Evolutionary conservation across 2,888 invertebrate genomes (phyloP).

Genomic region (Leptinotarsa peninsularis): DNA sequence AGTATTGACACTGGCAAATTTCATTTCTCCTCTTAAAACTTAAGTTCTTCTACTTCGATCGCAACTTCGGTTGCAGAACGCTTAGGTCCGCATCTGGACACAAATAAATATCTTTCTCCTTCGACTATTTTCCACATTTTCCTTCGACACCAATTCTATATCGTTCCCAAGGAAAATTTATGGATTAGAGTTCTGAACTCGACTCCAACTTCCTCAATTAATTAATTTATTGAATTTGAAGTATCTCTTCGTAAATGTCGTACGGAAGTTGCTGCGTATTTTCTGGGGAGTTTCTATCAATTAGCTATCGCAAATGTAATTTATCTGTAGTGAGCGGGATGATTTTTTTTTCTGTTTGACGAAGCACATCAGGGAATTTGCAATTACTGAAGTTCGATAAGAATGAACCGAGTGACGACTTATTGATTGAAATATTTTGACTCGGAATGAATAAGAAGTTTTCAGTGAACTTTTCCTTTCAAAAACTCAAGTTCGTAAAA

Average conservation of each 20-base stretch:
- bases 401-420: neutral
- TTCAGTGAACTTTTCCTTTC: no score
- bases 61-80: no score
- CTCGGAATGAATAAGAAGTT: neutral
- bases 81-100: neutral
- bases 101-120: slow-evolving; percentile 14
- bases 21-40: no score
- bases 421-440: neutral
- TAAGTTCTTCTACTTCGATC: no score
- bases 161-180: slow-evolving; percentile 25
- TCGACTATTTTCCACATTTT: slow-evolving; percentile 21
- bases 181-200: slow-evolving; percentile 24
- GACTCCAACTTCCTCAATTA: slow-evolving; percentile 27
- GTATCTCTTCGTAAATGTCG: slow-evolving; percentile 25
- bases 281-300: slow-evolving; percentile 25
- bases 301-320: slow-evolving; percentile 23
- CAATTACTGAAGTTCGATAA: slow-evolving; percentile 9
- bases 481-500: no score
- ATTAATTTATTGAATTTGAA: slow-evolving; percentile 31
- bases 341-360: slow-evolving; percentile 14
- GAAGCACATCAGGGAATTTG: neutral
- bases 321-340: slow-evolving; percentile 23
- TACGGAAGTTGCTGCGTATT: slow-evolving; percentile 19
- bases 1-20: no score
- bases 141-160: slow-evolving; percentile 29